Percentiles rank a stretch among this genome's conserved stretches.
phyloP scores from a whole-genome alignment of 2,888 invertebrate genomes.

The Machimus atricapillus region DNA sequence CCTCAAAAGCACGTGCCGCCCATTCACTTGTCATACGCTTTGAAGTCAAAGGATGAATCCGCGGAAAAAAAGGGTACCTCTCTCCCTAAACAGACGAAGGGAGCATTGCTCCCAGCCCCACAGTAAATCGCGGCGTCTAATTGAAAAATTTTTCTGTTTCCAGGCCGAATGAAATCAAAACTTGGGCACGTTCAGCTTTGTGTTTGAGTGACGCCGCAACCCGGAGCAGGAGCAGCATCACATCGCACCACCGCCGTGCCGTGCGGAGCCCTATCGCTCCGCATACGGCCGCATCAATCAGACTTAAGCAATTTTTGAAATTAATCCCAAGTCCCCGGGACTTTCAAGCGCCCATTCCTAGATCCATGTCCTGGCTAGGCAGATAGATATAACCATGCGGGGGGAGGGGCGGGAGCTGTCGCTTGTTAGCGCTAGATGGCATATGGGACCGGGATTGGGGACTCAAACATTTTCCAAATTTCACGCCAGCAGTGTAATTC shows the following conservation, averaged over 20 bases:
- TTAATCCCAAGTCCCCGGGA: constrained; percentile 20
- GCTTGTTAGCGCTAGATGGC: not conserved
- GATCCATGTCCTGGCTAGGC: not conserved
- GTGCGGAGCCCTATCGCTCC: not conserved
- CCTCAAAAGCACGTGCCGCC: constrained; percentile 19
- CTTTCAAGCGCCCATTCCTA: not conserved
- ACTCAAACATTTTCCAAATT: not conserved
- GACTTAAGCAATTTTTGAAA: constrained; percentile 30
- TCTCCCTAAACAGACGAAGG: not conserved
- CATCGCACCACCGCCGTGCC: not conserved
- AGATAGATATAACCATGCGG: not conserved
- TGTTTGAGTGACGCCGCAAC: constrained; percentile 15
- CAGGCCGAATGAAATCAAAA: constrained; percentile 26
- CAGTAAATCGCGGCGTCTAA: constrained; percentile 20
- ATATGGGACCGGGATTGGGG: not conserved
- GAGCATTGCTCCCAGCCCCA: not conserved
- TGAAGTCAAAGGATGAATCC: constrained; percentile 22
- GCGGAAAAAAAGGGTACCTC: not conserved
- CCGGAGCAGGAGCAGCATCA: not conserved
- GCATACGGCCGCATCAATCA: constrained; percentile 18
- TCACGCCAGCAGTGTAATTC: not conserved
- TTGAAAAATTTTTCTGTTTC: constrained; percentile 24
- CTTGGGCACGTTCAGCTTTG: constrained; percentile 30
- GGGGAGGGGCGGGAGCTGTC: not conserved
- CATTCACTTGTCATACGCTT: constrained; percentile 28